These are phyloP conservation scores for Xyrauchen texanus DNA, from an alignment of 2,113 vertebrate species.

Conservation along the genomic window DNA sequence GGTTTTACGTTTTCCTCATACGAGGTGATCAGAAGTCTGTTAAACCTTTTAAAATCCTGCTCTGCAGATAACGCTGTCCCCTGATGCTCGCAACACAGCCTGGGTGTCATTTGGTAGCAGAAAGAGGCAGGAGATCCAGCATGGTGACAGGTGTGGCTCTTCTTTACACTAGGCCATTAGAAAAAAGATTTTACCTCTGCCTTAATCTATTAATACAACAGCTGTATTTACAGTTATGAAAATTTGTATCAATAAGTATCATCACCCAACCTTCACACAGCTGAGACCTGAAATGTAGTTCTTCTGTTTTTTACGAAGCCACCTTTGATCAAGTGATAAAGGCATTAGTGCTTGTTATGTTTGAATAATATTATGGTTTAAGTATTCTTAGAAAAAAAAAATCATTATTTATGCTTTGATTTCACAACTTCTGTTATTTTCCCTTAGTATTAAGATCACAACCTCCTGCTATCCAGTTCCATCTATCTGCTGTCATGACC, in stretches of 20 bases:
- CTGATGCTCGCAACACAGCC: conserved; percentile 79
- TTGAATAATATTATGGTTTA: no score
- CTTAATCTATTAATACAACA: background rate
- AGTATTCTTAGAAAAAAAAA: no score
- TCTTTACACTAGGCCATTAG: background rate
- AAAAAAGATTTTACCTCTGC: background rate
- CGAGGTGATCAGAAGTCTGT: no score
- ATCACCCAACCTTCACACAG: no score
- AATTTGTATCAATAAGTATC: no score
- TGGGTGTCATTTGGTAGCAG: conserved; percentile 83
- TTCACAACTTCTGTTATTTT: background rate
- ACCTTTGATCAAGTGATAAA: no score
- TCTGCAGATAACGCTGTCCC: conserved; percentile 75
- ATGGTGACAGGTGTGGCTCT: conserved; percentile 77
- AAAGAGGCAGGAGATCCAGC: conserved; percentile 80
- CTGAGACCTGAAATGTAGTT: no score
- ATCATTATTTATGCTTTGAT: no score
- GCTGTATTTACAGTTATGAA: background rate
- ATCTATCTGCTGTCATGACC: conserved; percentile 81
- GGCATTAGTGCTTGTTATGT: no score
- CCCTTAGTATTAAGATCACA: conserved; percentile 78
- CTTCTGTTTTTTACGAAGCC: no score
- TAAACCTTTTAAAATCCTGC: background rate
- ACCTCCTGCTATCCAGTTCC: conserved; percentile 81
- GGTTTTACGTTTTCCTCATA: no score